Conservation (phyloP, 2,113 vertebrate species). For the Phaethon lepturus region DNA sequence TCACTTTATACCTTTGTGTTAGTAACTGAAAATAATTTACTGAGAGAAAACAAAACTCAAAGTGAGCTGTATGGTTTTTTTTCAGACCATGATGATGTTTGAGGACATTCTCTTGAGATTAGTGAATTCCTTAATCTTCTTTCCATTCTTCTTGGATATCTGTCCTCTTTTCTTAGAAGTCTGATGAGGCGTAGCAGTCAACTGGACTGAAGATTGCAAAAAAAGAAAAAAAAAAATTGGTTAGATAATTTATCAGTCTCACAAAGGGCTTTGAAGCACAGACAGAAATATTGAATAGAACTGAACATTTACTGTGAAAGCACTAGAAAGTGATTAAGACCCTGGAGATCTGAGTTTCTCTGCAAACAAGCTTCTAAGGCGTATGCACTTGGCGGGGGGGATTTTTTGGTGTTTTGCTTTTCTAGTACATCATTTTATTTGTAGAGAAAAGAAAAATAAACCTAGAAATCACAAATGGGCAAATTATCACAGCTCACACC, state of each 20-base stretch:
- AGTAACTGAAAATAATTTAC: background rate
- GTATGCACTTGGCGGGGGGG: fast-evolving
- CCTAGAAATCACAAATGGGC: background rate
- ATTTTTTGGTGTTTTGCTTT: background rate
- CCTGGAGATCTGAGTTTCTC: background rate
- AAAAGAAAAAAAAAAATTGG: background rate
- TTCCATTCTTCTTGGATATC: background rate
- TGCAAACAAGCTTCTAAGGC: background rate
- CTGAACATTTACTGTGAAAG: background rate
- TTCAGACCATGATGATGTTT: background rate
- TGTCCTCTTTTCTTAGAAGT: background rate
- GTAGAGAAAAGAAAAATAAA: background rate
- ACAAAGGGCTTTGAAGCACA: background rate
- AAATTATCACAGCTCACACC: background rate
- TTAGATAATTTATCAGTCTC: background rate
- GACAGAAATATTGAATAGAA: background rate
- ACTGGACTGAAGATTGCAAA: background rate
- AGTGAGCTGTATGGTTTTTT: background rate
- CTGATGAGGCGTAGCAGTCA: background rate
- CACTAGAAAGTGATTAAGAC: background rate
- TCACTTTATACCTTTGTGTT: background rate
- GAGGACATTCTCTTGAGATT: background rate
- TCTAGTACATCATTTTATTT: background rate
- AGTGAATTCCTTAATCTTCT: background rate
- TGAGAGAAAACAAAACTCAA: background rate